Base-by-base conservation (phyloP, 2,797 vertebrate species). In the Etheostoma nigrum region DNA sequence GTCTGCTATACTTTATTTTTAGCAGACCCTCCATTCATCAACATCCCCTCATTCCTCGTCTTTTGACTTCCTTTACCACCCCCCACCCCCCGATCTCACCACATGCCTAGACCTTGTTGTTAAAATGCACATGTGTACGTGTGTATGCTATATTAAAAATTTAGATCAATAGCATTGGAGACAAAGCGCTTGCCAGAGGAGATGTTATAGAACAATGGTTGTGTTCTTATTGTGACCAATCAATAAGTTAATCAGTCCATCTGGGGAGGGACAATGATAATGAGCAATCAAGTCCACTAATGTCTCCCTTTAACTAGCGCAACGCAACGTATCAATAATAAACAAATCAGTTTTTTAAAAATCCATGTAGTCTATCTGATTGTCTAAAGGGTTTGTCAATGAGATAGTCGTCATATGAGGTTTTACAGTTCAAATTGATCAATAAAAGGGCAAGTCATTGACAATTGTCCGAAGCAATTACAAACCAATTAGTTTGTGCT, bases 181-280 rank as follows among this genome's bases (percentile, higher is more conserved):
- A 71, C 25, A 70, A 74, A 81, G 86, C 79, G 66, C 58, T 74
- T 48, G 52, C 74, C 61, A 33, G 61, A 45, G 51, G 75, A 72
- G 21, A 74, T 53, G 72, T 65, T 66, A 21, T 48, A 48, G 67
- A 53, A 48, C 67, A 52, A 47, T 67, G 69, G 59, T 48, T 21
- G 14, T 73, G 74, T 68, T 82, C 62, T 71, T 4, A 52, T 48
- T 78, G 84, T 60, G 73, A 70, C 63, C 47, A 36, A 80, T 91
- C 91, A 75, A 86, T 90, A 88, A 71, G 36, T 49, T 81, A 78
- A 91, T 91, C 90, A 78, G 74, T 88, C 48, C 71, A 74, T 85
- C 78, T 74, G 75, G 62, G 55, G 58, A 75, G 36, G 52, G 42
- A 66, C 45, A 80, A 85, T 70, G 51, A 84, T 82, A 88, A 89